phyloP scores from a whole-genome alignment of 2,797 vertebrate genomes.

The Coracias cyanogaster region DNA sequence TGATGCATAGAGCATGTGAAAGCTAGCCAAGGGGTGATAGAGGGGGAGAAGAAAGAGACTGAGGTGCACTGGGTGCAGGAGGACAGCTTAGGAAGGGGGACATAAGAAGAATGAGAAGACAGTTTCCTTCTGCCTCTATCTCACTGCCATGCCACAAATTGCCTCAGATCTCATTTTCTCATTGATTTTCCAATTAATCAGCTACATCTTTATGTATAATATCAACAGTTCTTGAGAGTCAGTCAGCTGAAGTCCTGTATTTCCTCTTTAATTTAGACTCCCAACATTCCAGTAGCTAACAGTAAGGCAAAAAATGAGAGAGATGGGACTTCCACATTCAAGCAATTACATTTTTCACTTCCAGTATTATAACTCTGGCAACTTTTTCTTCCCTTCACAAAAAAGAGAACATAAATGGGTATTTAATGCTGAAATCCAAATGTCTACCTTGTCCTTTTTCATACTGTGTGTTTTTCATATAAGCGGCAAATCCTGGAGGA shows the following conservation, averaged over 20 bases:
- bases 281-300: not conserved
- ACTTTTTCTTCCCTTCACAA: not conserved
- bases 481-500: not conserved
- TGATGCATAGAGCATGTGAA: accelerated
- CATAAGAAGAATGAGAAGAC: not conserved
- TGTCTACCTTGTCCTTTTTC: not conserved
- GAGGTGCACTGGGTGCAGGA: accelerated
- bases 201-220: not conserved
- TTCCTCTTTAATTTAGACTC: not conserved
- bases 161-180: not conserved
- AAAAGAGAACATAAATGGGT: not conserved
- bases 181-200: not conserved
- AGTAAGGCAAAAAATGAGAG: not conserved
- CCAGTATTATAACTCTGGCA: not conserved
- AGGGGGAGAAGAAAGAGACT: not conserved
- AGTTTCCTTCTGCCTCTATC: not conserved
- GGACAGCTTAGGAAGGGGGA: not conserved
- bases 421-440: not conserved
- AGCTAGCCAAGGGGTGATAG: not conserved
- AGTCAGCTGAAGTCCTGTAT: not conserved
- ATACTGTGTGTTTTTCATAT: not conserved
- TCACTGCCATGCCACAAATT: not conserved
- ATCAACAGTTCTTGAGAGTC: not conserved
- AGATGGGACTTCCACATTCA: not conserved
- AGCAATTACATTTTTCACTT: not conserved